Base-by-base conservation (phyloP, 2,113 vertebrate species). In the Leuciscus idus region DNA sequence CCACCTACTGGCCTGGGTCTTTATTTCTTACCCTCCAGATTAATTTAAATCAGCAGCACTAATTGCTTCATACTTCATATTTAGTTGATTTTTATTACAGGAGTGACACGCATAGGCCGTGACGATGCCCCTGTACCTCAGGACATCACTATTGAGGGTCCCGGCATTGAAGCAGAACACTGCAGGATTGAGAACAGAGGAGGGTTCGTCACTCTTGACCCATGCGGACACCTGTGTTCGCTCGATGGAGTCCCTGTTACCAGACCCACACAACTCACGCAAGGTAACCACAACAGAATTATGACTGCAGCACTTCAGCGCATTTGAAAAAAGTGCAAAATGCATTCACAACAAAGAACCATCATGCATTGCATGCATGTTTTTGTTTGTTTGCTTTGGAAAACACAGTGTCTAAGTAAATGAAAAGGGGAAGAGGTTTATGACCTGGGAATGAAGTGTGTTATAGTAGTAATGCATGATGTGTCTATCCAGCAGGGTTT, bases 161-260 rank as follows among this genome's bases (percentile, higher is more conserved):
- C 92, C 0, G 95, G 94, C 23, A 92, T 96, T 4, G 95, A 94
- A 74, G 93, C 94, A 0, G 95, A 96, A 87, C 95, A 96, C 87
- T 96, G 95, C 46, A 85, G 93, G 10, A 96, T 96, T 73, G 46
- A 94, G 84, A 96, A 89, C 84, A 87, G 85, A 90, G 92, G 92
- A 78, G 95, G 95, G 6, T 88, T 95, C 17, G 91, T 96, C 87
- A 96, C 92, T 52, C 90, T 96, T 36, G 93, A 96, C 90, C 95
- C 95, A 28, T 95, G 95, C n/a, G 94, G 93, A 62, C 92, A 95
- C 87, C 91, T 91, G 55, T 96, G 95, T 91, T 94, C 93, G 64
- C 90, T 96, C 55, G 95, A 96, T 88, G 95, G 95, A 84, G 92
- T 93, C 6, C 93, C 93, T 55, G 89, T 96, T 61, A 91, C 90